Base-by-base conservation (phyloP, 1,140 invertebrate genomes). In the Stenopsyche tienmushanensis region DNA sequence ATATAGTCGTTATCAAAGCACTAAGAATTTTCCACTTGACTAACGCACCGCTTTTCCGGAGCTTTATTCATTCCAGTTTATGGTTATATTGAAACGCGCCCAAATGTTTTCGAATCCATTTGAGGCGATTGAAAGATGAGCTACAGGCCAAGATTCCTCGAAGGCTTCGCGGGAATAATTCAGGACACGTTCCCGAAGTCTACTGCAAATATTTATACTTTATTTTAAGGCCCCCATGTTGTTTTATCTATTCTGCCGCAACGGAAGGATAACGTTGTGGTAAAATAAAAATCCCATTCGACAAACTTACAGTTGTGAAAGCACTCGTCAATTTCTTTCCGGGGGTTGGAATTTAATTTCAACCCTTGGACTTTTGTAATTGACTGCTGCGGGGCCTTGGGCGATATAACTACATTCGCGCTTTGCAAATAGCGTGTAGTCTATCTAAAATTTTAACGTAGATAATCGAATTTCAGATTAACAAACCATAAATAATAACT, bases 201-300 rank as follows among this genome's bases (percentile, higher is more conserved):
- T 63, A 64, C 49, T 39, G 53, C 62, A 68, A 68, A 68, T 68
- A 68, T 68, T 68, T 68, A 64, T 60, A 65, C 57, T 62, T 68
- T 68, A 68, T 68, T 64, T 68, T 68, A 62, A 60, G 57, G 44
- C 57, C 42, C 15, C 57, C 42, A 50, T 45, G 44, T 58, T 63
- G 65, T 57, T 66, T 66, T 66, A 66, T 62, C 57, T 60, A 60
- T 60, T 60, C 57, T 47, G 57, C 57, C 10, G 29, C 15, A 45
- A 15, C 42, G 42, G 13, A 47, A 47, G 13, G 57, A 60, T 60
- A 60, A 60, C 57, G 57, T 60, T 34, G 57, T 60, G 57, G 57
- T 60, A 45, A 60, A 60, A 60, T 60, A 60, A 60, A 60, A 60
- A 60, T 60, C 57, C 57, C 57, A 60, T 60, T 47, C 44, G 44